Conservation (phyloP, 2,888 invertebrate genomes). For the Argyresthia goedartella region DNA sequence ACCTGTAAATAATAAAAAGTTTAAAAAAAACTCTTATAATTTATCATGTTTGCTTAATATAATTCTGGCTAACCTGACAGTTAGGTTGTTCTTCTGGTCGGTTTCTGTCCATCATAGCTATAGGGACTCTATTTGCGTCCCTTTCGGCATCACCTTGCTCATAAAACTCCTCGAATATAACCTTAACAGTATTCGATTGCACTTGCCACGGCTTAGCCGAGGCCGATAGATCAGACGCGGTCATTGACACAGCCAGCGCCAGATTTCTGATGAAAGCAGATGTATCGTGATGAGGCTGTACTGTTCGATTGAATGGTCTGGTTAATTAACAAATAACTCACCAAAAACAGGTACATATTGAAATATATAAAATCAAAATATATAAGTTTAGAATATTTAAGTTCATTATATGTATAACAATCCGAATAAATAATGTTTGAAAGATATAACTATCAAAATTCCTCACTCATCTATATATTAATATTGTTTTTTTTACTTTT, state of each 20-base stretch:
- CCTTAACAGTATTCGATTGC: slow-evolving; percentile 83
- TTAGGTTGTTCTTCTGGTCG: slow-evolving; percentile 81
- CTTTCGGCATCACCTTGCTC: slow-evolving; percentile 83
- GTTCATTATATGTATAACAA: too few species aligned
- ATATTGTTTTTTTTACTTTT: too few species aligned
- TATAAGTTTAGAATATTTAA: too few species aligned
- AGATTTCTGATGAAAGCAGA: slow-evolving; percentile 52
- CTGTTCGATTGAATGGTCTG: not conserved
- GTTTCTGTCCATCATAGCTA: slow-evolving; percentile 85
- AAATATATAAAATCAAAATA: too few species aligned
- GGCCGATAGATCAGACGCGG: slow-evolving; percentile 86
- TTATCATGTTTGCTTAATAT: not conserved
- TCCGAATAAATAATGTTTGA: too few species aligned
- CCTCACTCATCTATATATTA: too few species aligned
- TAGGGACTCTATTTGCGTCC: slow-evolving; percentile 75
- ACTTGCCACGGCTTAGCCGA: slow-evolving; percentile 88
- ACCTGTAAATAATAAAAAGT: slow-evolving; percentile 60
- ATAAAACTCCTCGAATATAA: slow-evolving; percentile 87
- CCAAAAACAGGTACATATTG: too few species aligned
- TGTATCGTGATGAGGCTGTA: slow-evolving; percentile 15
- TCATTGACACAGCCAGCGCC: slow-evolving; percentile 85
- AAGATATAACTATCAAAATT: too few species aligned
- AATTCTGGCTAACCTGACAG: slow-evolving; percentile 70
- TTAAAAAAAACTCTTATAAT: not conserved
- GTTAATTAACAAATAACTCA: too few species aligned